Conservation (phyloP, 2,797 vertebrate genomes). For the Pangasius djambal region DNA sequence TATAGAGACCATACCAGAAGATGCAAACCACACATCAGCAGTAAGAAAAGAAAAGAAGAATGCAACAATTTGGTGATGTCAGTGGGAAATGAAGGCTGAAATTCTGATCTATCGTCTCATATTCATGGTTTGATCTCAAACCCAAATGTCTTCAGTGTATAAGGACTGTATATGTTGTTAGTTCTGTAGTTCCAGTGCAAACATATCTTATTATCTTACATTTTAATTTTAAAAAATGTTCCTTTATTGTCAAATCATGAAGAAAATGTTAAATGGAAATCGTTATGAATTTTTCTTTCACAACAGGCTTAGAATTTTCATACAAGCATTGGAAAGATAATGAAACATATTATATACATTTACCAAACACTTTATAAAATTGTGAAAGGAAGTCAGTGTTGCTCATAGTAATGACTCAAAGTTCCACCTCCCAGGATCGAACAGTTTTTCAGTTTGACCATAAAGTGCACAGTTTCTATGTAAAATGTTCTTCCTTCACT, state of each 20-base stretch:
- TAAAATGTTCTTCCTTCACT: not conserved
- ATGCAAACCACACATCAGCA: not conserved
- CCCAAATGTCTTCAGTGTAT: too few species aligned
- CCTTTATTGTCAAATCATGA: not conserved
- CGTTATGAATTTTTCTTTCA: not conserved
- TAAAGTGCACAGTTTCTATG: not conserved
- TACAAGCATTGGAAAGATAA: not conserved
- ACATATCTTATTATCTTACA: not conserved
- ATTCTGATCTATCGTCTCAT: too few species aligned
- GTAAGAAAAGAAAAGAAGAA: not conserved
- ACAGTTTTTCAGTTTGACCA: conserved; percentile 2
- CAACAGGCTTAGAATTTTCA: not conserved
- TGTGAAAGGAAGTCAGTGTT: not conserved
- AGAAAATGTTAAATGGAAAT: not conserved
- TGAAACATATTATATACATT: not conserved
- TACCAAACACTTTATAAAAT: not conserved
- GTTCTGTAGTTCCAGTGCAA: too few species aligned
- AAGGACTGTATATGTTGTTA: too few species aligned
- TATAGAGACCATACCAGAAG: not conserved
- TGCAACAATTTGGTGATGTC: too few species aligned
- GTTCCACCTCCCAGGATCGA: not conserved
- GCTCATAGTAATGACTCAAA: not conserved
- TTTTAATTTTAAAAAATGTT: not conserved
- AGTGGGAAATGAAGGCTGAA: too few species aligned
- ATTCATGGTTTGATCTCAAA: too few species aligned